These are phyloP conservation scores for Engraulis encrasicolus DNA, from an alignment of 2,113 vertebrate species.

Conservation along the genomic window DNA sequence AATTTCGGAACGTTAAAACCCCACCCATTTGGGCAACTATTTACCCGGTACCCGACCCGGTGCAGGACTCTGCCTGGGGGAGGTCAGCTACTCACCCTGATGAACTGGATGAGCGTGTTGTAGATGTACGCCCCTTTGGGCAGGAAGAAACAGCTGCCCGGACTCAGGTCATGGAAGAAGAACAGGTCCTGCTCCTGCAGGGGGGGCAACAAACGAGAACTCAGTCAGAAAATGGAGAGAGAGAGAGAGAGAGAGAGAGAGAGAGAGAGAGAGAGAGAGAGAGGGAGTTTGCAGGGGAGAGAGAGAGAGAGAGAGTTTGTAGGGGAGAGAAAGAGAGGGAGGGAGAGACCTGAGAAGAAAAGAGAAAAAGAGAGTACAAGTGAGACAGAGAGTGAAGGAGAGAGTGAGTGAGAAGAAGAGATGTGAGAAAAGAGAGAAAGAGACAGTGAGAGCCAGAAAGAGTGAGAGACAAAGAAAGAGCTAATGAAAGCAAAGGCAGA, in stretches of 20 bases:
- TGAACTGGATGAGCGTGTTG: constrained; percentile 89
- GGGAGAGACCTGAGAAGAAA: not conserved
- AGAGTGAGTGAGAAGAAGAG: not conserved
- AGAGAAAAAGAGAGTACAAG: not conserved
- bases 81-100: constrained; percentile 93
- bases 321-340: not conserved
- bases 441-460: constrained; percentile 1
- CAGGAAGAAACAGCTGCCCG: constrained; percentile 97
- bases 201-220: constrained; percentile 19
- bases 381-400: no score
- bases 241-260: constrained; percentile 24
- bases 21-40: no score
- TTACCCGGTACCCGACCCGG: no score
- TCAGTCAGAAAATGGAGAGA: no score
- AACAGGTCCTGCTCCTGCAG: constrained; percentile 95
- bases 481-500: no score
- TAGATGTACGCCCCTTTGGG: constrained; percentile 96
- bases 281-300: not conserved
- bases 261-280: not conserved
- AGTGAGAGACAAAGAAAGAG: not conserved
- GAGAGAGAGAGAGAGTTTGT: not conserved
- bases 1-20: no score
- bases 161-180: constrained; percentile 98
- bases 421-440: not conserved
- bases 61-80: no score